Percentiles rank a stretch among this genome's conserved stretches.
Evolutionary conservation across 2,113 vertebrate genomes (phyloP).

Genomic region (Loxodonta africana): DNA sequence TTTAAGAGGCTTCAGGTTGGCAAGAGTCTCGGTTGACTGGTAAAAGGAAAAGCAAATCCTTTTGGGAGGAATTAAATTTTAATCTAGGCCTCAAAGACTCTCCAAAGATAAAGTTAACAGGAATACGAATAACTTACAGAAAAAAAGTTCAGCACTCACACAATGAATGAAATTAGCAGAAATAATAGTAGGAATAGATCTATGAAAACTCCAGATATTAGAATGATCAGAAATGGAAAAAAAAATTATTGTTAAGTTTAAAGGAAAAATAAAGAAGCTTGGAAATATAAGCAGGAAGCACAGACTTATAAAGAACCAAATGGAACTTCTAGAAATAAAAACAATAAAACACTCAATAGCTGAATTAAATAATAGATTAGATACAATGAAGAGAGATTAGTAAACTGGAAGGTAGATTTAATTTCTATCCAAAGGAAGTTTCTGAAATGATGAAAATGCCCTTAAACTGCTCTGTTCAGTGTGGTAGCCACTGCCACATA

Average conservation of each 20-base stretch:
- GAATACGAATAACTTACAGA: neutral
- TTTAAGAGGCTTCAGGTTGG: neutral
- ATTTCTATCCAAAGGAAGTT: neutral
- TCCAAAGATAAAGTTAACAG: neutral
- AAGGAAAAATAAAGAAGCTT: neutral
- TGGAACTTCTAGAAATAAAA: neutral
- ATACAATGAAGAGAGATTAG: neutral
- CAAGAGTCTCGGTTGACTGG: neutral
- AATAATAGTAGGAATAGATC: neutral
- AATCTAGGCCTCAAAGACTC: neutral
- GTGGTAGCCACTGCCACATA: neutral
- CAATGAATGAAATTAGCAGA: neutral
- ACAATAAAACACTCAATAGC: neutral
- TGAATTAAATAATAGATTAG: neutral
- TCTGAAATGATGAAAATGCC: neutral
- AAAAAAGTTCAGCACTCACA: neutral
- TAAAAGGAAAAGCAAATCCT: neutral
- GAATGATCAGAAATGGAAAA: neutral
- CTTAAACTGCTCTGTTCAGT: neutral
- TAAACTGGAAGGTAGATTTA: neutral
- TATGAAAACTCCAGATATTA: neutral
- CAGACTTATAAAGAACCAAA: neutral
- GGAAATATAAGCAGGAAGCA: neutral
- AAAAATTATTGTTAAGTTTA: neutral
- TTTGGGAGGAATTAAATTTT: neutral